These are phyloP conservation scores for Lamellibrachia satsuma DNA, from an alignment of 2,888 invertebrate species.

Conservation along the genomic window DNA sequence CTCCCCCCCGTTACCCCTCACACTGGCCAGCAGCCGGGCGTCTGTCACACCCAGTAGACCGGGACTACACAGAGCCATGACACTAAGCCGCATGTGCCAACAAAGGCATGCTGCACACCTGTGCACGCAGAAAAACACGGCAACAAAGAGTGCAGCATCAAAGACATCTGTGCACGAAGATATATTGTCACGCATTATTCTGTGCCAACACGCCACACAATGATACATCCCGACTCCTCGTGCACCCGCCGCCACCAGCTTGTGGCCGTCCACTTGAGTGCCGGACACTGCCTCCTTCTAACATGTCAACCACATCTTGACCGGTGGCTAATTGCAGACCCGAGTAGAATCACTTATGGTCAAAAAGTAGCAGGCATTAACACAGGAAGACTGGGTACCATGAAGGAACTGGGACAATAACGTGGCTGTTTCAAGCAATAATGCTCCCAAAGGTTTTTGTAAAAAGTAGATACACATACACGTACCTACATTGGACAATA, in stretches of 20 bases:
- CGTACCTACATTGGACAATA: too few relatives aligned
- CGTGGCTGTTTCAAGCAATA: too few relatives aligned
- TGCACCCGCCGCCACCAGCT: not conserved
- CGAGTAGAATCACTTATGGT: not conserved
- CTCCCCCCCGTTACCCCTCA: not conserved
- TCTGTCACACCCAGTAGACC: not conserved
- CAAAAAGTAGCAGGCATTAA: not conserved
- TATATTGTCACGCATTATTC: slow-evolving; percentile 13
- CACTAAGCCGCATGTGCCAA: not conserved
- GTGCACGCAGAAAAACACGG: not conserved
- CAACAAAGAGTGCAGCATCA: not conserved
- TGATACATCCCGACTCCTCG: not conserved
- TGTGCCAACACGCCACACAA: not conserved
- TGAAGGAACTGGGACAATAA: too few relatives aligned
- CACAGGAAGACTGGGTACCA: not conserved
- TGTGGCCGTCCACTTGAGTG: not conserved
- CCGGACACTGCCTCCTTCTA: not conserved
- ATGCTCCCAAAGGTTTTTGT: too few relatives aligned
- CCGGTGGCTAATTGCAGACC: not conserved
- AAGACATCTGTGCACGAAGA: not conserved
- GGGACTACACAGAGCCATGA: not conserved
- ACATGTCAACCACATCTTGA: not conserved
- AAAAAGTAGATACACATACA: not conserved
- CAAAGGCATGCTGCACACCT: not conserved
- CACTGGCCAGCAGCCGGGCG: not conserved